Percentiles rank a stretch among this genome's conserved stretches.
Evolutionary conservation across 2,888 invertebrate species (phyloP).

Genomic region (Spodoptera littoralis): DNA sequence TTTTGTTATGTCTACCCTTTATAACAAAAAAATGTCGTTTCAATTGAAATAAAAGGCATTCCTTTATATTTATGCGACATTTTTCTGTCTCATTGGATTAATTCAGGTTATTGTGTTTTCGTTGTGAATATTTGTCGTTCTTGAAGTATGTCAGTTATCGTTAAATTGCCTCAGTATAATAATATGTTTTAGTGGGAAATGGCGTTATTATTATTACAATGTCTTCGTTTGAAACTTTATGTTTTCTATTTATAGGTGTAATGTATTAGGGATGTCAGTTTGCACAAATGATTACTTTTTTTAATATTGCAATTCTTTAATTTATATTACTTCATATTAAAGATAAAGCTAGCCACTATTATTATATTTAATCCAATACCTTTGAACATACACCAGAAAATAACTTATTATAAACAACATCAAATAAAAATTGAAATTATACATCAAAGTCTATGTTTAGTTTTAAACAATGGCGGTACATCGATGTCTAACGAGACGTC

Average conservation of each 20-base stretch:
- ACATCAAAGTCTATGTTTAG: too few relatives aligned
- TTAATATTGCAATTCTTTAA: too few relatives aligned
- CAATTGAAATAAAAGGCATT: conserved; percentile 41
- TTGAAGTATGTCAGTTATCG: conserved; percentile 19
- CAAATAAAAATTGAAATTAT: too few relatives aligned
- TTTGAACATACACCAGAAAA: too few relatives aligned
- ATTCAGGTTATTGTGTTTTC: conserved; percentile 29
- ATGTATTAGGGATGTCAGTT: not conserved
- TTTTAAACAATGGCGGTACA: too few relatives aligned
- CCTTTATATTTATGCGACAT: conserved; percentile 41
- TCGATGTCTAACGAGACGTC: not conserved
- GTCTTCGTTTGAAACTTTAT: not conserved
- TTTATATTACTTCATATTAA: too few relatives aligned
- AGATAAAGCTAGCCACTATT: too few relatives aligned
- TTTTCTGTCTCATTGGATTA: conserved; percentile 29
- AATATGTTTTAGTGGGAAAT: conserved; percentile 6
- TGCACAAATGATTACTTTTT: too few relatives aligned
- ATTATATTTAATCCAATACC: too few relatives aligned
- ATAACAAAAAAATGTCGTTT: conserved; percentile 33
- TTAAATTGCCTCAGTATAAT: conserved; percentile 7
- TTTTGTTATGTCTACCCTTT: conserved; percentile 52
- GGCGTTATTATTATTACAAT: conserved; percentile 4
- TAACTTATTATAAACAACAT: too few relatives aligned
- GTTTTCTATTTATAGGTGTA: not conserved
- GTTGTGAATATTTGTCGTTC: conserved; percentile 32